These are phyloP conservation scores for Pangasianodon gigas DNA, from an alignment of 2,113 vertebrate genomes.

Conservation along the genomic window DNA sequence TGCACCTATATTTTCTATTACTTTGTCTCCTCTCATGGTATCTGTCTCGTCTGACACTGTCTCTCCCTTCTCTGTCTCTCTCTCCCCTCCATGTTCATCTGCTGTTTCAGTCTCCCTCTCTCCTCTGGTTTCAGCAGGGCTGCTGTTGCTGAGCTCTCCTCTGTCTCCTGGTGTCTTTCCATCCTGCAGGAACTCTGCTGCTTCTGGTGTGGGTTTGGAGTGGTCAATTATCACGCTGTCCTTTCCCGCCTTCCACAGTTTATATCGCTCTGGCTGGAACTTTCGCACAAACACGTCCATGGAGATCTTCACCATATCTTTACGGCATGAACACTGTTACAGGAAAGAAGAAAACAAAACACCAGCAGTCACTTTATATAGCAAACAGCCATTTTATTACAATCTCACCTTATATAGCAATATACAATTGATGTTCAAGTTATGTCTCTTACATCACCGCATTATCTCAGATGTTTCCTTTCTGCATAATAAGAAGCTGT, in stretches of 20 bases:
- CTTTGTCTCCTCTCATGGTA: not conserved
- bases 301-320: conserved; percentile 98
- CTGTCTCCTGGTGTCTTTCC: conserved; percentile 51
- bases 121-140: conserved; percentile 53
- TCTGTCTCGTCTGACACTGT: not conserved
- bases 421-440: not conserved
- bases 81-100: conserved; percentile 45
- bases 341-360: not conserved
- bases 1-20: conserved; percentile 25
- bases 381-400: not conserved
- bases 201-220: conserved; percentile 85
- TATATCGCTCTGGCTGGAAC: conserved; percentile 94
- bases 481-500: not conserved
- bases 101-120: conserved; percentile 49
- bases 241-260: conserved; percentile 92
- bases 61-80: conserved; percentile 42
- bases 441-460: not conserved
- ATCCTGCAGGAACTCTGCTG: conserved; percentile 76
- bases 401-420: not conserved
- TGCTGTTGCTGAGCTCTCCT: conserved; percentile 46
- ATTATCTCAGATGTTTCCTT: not conserved
- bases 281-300: conserved; percentile 97
- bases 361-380: not conserved
- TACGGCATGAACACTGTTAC: conserved; percentile 93
- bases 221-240: conserved; percentile 88